Evolutionary conservation across 64 coral and sea anemone species (phyloP).

Genomic region (Pocillopora damicornis): DNA sequence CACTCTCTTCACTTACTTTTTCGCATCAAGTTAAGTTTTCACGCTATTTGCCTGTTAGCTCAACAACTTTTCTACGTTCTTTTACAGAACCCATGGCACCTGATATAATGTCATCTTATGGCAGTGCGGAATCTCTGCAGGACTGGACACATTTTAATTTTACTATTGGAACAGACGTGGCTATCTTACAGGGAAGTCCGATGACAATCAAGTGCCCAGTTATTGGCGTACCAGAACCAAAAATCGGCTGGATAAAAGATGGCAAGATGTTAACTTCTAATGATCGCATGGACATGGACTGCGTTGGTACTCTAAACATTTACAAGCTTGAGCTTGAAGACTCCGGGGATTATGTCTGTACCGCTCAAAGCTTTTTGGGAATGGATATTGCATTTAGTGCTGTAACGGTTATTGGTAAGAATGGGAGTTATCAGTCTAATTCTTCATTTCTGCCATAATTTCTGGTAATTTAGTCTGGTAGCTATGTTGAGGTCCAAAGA

Average conservation of each 20-base stretch:
- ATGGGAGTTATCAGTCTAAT: not conserved
- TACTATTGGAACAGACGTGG: conserved; percentile 67
- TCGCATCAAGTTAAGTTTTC: too few relatives aligned
- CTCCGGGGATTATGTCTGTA: conserved; percentile 73
- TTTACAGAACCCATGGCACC: conserved; percentile 69
- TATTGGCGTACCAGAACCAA: conserved; percentile 76
- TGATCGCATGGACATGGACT: conserved; percentile 61
- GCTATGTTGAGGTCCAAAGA: not conserved
- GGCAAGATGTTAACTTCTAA: conserved; percentile 39
- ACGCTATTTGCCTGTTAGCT: not conserved
- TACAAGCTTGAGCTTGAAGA: conserved; percentile 35
- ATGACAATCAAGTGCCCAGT: conserved; percentile 71
- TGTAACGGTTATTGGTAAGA: conserved; percentile 71
- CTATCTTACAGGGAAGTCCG: conserved; percentile 49
- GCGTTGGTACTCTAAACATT: conserved; percentile 68
- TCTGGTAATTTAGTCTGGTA: not conserved
- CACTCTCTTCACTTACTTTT: too few relatives aligned
- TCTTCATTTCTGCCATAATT: not conserved
- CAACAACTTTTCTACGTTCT: not conserved
- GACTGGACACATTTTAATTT: conserved; percentile 56
- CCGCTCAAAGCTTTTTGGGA: conserved; percentile 76
- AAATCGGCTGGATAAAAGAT: conserved; percentile 78
- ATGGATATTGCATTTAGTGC: conserved; percentile 80
- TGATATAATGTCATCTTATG: conserved; percentile 58
- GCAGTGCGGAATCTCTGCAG: conserved; percentile 44